Conservation (phyloP, 2,888 invertebrate genomes). For the Rotaria macrura region DNA sequence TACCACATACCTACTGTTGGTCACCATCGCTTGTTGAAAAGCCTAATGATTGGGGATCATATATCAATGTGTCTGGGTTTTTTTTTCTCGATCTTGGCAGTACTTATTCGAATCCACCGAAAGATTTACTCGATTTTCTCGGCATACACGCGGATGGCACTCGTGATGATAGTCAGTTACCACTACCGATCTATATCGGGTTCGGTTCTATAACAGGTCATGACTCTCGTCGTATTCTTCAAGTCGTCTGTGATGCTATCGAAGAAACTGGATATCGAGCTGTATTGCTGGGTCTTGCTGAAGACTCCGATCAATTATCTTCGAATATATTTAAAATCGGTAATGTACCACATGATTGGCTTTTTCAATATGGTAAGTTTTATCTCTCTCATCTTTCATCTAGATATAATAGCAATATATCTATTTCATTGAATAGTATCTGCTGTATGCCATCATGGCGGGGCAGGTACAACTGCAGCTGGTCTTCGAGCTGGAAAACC, state of each 20-base stretch:
- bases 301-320: background rate
- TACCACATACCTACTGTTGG: background rate
- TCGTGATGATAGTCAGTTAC: background rate
- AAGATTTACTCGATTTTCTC: background rate
- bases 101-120: background rate
- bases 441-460: conserved; percentile 19
- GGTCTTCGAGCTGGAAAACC: conserved; percentile 14
- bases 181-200: background rate
- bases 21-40: background rate
- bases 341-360: conserved; percentile 21
- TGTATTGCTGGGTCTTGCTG: background rate
- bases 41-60: background rate
- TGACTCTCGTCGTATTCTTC: conserved; percentile 11
- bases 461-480: conserved; percentile 12
- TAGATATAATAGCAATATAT: background rate
- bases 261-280: background rate
- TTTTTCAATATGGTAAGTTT: background rate
- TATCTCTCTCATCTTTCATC: too few species aligned
- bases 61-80: background rate
- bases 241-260: background rate
- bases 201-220: conserved; percentile 18
- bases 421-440: background rate
- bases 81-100: background rate
- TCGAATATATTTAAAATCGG: background rate
- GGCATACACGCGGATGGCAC: background rate